Base-by-base conservation (phyloP, 2,888 invertebrate species). In the Temnothorax rugatulus region DNA sequence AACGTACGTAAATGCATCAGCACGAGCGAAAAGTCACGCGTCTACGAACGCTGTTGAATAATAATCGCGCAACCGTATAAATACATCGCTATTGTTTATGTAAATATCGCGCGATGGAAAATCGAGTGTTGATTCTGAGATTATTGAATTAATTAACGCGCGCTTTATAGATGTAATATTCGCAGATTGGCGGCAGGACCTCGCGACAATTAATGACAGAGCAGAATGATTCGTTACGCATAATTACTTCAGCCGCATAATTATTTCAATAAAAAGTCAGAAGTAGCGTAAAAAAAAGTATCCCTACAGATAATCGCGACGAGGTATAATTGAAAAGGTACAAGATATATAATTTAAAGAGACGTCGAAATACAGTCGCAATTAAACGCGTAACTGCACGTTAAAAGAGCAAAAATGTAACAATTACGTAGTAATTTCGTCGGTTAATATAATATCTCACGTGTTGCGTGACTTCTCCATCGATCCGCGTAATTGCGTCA, bases 21-120 rank as follows among this genome's bases (percentile, higher is more conserved):
- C 29, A 69, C 54, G 59, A 50, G 64, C 38, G 63, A 71, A 81
- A 79, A 71, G 79, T 79, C 44, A 64, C 64, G 76, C 50, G 34
- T 71, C 15, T 21, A 38, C 79, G 18, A 79, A 69, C 34, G 34
- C 44, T 25, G 54, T 71, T 59, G 47, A 81, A 71, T 71, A 71
- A 71, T 59, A 79, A 79, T 69, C 54, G 69, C 4, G 7, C 47
- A 47, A 25, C 13, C 47, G 18, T 44, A 34, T 34, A 47, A 69
- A 69, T 69, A 69, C n/a, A 44, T 18, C 21, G 44, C 21, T 69
- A 34, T 47, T 47, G 47, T 64, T 81, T 38, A 44, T 44, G 71
- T 34, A 71, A 81, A 81, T 71, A 71, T 71, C 9, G 57, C 47
- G 44, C 44, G 21, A 38, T 25, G 73, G 25, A 59, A 71, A 79